Percentiles rank a stretch among this genome's conserved stretches.
phyloP scores from a whole-genome alignment of 2,113 vertebrate genomes.

The human region GRCh38 chr5:104790001-104790500 shows the following conservation, averaged over 20 bases:
- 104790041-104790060: neutral
- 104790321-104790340: neutral
- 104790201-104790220: neutral
- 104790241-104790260: neutral
- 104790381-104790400: neutral
- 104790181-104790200: neutral
- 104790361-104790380: neutral
- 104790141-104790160: neutral
- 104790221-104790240: constrained; percentile 8
- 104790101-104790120: neutral
- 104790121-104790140: neutral
- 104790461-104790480: neutral
- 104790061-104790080: neutral
- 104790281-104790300: neutral
- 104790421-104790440: neutral
- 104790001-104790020: constrained; percentile 13
- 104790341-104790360: neutral
- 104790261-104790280: neutral
- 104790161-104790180: constrained; percentile 8
- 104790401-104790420: neutral
- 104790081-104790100: neutral
- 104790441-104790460: neutral
- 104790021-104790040: neutral
- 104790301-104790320: neutral
- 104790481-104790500: neutral